phyloP scores from a whole-genome alignment of 2,888 invertebrate species.

The Ophonus ardosiacus region DNA sequence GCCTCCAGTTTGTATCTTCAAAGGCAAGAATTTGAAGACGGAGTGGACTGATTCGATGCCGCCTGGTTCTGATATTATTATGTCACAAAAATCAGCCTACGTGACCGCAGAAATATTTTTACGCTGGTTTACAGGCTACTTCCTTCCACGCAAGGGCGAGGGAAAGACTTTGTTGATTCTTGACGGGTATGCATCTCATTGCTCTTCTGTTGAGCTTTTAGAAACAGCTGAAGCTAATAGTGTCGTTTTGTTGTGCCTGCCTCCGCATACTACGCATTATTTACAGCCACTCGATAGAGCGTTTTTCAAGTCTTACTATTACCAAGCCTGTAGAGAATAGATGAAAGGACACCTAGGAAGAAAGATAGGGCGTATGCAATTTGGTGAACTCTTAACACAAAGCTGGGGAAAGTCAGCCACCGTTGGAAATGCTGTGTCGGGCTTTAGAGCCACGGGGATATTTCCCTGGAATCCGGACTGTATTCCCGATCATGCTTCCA shows the following conservation, averaged over 20 bases:
- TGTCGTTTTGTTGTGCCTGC: slow-evolving; percentile 68
- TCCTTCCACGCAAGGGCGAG: slow-evolving; percentile 69
- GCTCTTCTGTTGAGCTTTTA: slow-evolving; percentile 66
- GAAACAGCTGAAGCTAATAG: slow-evolving; percentile 68
- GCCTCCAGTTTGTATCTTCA: slow-evolving; percentile 69
- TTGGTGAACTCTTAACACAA: slow-evolving; percentile 65
- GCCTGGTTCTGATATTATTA: slow-evolving; percentile 65
- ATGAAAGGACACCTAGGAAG: slow-evolving; percentile 65
- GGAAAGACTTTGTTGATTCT: slow-evolving; percentile 69
- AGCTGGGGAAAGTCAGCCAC: slow-evolving; percentile 65
- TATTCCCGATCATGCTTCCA: slow-evolving; percentile 65
- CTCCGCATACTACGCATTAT: slow-evolving; percentile 65
- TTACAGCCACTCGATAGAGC: slow-evolving; percentile 69
- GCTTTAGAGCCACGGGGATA: slow-evolving; percentile 62
- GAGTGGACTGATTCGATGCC: slow-evolving; percentile 68
- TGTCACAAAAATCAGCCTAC: slow-evolving; percentile 68
- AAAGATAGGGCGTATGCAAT: slow-evolving; percentile 65
- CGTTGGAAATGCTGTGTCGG: slow-evolving; percentile 63
- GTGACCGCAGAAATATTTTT: slow-evolving; percentile 67
- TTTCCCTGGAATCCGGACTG: slow-evolving; percentile 58
- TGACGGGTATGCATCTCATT: slow-evolving; percentile 70
- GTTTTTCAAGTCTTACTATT: slow-evolving; percentile 68
- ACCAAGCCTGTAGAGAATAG: slow-evolving; percentile 64
- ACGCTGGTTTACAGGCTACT: slow-evolving; percentile 68
- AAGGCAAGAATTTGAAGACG: slow-evolving; percentile 69